Percentiles rank a stretch among this genome's conserved stretches.
phyloP scores from a whole-genome alignment of 2,797 vertebrate genomes.

The Furcifer pardalis region DNA sequence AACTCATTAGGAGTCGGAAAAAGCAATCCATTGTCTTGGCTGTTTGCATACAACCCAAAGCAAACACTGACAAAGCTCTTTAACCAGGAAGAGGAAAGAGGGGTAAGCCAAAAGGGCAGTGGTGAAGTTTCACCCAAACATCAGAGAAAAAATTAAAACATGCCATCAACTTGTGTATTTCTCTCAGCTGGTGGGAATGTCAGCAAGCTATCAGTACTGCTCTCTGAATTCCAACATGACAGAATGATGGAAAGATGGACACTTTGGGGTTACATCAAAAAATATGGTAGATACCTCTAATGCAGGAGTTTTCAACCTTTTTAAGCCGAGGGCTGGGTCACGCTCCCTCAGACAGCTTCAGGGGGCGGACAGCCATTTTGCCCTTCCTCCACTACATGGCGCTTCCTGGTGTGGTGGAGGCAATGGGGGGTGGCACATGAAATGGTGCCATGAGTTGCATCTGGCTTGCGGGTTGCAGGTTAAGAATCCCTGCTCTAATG shows the following conservation, averaged over 20 bases:
- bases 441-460: no score
- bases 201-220: neutral
- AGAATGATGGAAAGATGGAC: neutral
- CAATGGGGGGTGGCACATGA: no score
- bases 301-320: no score
- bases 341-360: no score
- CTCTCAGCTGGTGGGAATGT: neutral
- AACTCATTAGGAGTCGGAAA: conserved; percentile 19
- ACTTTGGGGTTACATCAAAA: neutral
- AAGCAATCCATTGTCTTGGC: conserved; percentile 45
- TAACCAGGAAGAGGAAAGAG: neutral
- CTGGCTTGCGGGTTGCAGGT: no score
- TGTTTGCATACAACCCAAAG: neutral
- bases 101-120: neutral
- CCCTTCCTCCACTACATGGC: no score
- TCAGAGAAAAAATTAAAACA: conserved; percentile 5
- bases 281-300: neutral
- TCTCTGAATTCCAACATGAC: neutral
- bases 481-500: no score
- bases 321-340: no score
- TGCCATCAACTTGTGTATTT: neutral
- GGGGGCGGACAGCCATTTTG: no score
- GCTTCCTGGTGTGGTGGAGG: no score
- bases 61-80: conserved; percentile 1
- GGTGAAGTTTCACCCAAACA: neutral